These are phyloP conservation scores for Helleia helle DNA, from an alignment of 2,888 invertebrate genomes.

Conservation along the genomic window DNA sequence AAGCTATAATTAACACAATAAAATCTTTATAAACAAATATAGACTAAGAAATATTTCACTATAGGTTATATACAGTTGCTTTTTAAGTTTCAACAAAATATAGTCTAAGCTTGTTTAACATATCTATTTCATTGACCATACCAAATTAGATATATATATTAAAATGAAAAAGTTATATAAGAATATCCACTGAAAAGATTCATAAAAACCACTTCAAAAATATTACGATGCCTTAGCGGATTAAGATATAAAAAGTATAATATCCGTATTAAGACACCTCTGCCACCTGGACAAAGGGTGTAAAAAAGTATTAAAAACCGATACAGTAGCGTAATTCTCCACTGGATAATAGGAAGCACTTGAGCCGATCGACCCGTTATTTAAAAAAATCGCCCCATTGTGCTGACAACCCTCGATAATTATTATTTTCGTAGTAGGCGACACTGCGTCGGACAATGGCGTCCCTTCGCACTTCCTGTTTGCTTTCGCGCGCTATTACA, in stretches of 20 bases:
- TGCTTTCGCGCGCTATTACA: conserved; percentile 73
- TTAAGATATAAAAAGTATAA: conserved; percentile 42
- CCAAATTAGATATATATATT: too few species aligned
- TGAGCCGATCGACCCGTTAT: conserved; percentile 67
- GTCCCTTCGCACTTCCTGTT: conserved; percentile 65
- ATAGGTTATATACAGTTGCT: too few species aligned
- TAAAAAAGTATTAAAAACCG: conserved; percentile 34
- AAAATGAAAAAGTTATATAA: too few species aligned
- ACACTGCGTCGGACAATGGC: conserved; percentile 63
- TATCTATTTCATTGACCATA: too few species aligned
- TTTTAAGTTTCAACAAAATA: too few species aligned
- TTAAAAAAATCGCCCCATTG: conserved; percentile 51
- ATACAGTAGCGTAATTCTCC: conserved; percentile 65
- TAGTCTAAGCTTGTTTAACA: too few species aligned
- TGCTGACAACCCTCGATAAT: conserved; percentile 64
- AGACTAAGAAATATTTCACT: too few species aligned
- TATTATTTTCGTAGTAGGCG: conserved; percentile 73
- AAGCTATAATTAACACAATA: too few species aligned
- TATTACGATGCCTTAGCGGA: conserved; percentile 34
- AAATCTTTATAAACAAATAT: too few species aligned
- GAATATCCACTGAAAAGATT: conserved; percentile 2
- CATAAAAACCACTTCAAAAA: conserved; percentile 10
- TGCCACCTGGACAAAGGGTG: conserved; percentile 51
- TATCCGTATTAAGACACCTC: conserved; percentile 60
- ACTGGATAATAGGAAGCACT: conserved; percentile 66